Evolutionary conservation across 2,888 invertebrate genomes (phyloP), one percentile per base, ranked within the genome.

Genomic region (Abscondita cerata): DNA sequence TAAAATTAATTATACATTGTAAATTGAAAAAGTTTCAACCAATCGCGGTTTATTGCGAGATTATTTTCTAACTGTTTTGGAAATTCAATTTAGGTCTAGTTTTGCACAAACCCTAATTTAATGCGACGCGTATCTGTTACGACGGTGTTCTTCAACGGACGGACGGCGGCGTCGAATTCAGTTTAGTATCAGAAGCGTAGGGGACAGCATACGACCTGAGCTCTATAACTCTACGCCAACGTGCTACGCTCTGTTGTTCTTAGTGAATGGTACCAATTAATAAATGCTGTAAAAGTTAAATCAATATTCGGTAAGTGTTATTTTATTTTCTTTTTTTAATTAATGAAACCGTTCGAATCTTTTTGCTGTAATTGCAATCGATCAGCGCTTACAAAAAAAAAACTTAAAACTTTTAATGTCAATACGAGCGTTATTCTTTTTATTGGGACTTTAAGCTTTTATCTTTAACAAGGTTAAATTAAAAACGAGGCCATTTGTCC

Each of bases 41-140:
- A 25, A 25, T 25, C 2, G 6, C 6, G 25, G 6, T 25, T 25
- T 25, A 25, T 25, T 2, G 25, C 25, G 6, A 25, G 25, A 25
- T 25, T 25, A 25, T 25, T 25, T 56, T 53, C 57, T 52, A 62
- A 62, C 61, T 60, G 56, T 50, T 51, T 46, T 51, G 62, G 50
- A 70, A 66, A 70, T 70, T 70, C 61, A 68, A 70, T 70, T 68
- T 67, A 66, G 54, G 57, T 57, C 48, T 61, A 66, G 66, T 66
- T 64, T 67, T 47, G 64, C 59, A 59, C 52, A 63, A 62, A 56
- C 56, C 60, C 51, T 58, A 59, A 53, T 68, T 63, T 52, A 57
- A 52, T 34, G 55, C 50, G 63, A 67, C 66, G 61, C 65, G 56
- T 62, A 67, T 68, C 67, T 68, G 63, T 68, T 64, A 64, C 69